Percentiles rank a stretch among this genome's conserved stretches.
These are phyloP conservation scores for Zaprionus kolodkinae DNA, from an alignment of 1,140 invertebrate species.

Conservation along the genomic window DNA sequence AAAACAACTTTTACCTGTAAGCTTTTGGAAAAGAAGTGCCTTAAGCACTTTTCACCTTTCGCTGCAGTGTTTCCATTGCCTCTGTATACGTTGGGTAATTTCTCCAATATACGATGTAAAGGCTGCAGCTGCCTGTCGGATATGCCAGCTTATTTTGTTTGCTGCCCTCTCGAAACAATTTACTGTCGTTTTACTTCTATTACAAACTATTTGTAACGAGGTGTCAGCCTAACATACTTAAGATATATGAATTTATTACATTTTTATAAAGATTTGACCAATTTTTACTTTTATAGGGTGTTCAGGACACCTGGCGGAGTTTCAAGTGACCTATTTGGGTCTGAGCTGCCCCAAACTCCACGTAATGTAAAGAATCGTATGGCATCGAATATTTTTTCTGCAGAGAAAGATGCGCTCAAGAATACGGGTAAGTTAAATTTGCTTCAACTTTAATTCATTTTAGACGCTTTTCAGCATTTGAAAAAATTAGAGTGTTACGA, in stretches of 20 bases:
- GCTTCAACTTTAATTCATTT: not conserved
- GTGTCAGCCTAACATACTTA: not conserved
- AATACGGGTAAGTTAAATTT: constrained; percentile 74
- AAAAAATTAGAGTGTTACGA: not conserved
- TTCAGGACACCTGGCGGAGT: constrained; percentile 86
- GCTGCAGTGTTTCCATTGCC: constrained; percentile 22
- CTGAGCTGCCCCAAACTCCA: constrained; percentile 77
- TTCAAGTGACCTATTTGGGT: constrained; percentile 86
- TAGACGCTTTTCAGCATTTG: constrained; percentile 5
- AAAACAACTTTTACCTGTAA: constrained; percentile 52
- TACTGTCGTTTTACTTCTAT: not conserved
- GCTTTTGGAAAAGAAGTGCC: constrained; percentile 45
- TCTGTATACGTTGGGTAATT: constrained; percentile 18
- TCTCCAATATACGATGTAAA: constrained; percentile 33
- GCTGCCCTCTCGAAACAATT: not conserved
- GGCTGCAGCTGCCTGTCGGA: constrained; percentile 9
- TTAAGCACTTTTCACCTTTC: constrained; percentile 32
- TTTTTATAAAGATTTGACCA: constrained; percentile 4
- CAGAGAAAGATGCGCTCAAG: constrained; percentile 76
- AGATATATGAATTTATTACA: not conserved
- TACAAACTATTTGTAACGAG: not conserved
- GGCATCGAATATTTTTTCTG: constrained; percentile 83
- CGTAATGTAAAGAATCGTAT: constrained; percentile 82
- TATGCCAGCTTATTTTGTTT: constrained; percentile 1
- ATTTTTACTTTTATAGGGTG: constrained; percentile 84